Conservation (phyloP, 2,888 invertebrate species). For the Lamellibrachia satsuma region DNA sequence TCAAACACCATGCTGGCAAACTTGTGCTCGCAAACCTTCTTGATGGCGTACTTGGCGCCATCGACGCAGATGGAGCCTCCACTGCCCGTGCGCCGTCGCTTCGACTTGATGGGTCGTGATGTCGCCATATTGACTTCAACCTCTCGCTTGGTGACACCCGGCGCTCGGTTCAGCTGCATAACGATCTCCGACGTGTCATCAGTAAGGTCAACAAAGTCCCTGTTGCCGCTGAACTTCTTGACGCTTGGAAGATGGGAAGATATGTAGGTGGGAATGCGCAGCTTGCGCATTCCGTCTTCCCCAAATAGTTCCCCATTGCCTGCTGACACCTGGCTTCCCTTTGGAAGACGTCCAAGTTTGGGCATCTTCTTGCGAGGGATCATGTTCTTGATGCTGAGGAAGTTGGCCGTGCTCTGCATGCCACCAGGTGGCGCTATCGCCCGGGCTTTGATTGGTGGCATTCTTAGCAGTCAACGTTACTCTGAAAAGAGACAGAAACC, state of each 20-base stretch:
- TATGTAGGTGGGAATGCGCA: conserved; percentile 35
- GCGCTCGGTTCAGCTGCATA: neutral
- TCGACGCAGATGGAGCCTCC: neutral
- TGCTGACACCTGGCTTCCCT: neutral
- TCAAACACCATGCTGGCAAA: conserved; percentile 40
- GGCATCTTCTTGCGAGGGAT: conserved; percentile 13
- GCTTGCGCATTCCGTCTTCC: conserved; percentile 33
- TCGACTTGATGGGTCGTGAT: neutral
- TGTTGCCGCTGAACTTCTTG: conserved; percentile 23
- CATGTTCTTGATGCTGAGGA: neutral
- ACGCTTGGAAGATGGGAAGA: conserved; percentile 35
- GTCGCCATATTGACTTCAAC: neutral
- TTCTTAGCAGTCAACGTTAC: neutral
- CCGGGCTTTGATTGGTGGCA: conserved; percentile 34
- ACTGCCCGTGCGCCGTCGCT: neutral
- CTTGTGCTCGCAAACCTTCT: conserved; percentile 24
- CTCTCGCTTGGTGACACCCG: neutral
- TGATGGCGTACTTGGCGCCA: neutral
- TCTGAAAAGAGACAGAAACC: neutral
- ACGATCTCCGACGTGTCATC: conserved; percentile 25
- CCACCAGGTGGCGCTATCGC: conserved; percentile 25
- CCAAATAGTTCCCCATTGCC: conserved; percentile 18
- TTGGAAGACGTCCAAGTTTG: neutral
- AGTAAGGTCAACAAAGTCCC: conserved; percentile 26
- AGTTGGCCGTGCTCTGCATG: neutral